phyloP scores from a whole-genome alignment of 2,888 invertebrate genomes.

The Cryptophagus acutangulus region DNA sequence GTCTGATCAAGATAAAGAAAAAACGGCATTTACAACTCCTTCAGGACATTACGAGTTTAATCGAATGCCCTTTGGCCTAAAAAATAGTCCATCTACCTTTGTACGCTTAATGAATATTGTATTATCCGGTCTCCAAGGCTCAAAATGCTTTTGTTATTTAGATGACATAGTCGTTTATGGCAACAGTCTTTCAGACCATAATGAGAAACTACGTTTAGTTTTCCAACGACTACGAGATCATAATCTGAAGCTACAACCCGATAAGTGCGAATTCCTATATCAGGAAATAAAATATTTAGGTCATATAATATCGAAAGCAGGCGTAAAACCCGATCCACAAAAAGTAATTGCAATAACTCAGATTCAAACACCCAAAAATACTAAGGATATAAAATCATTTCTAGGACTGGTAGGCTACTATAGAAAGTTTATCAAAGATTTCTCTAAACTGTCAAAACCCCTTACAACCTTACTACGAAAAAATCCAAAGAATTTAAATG shows the following conservation, averaged over 20 bases:
- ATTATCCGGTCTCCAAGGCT: not conserved
- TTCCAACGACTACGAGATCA: not conserved
- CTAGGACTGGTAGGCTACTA: too few relatives aligned
- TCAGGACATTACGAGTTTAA: not conserved
- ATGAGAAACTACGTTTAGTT: not conserved
- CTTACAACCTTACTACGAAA: not conserved
- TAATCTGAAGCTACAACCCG: too few relatives aligned
- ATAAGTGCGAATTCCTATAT: too few relatives aligned
- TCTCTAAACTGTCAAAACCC: not conserved
- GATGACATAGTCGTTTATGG: too few relatives aligned
- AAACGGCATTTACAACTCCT: not conserved
- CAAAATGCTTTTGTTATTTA: not conserved
- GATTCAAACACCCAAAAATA: not conserved
- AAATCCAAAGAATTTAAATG: not conserved
- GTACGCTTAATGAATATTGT: not conserved
- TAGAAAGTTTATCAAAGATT: too few relatives aligned
- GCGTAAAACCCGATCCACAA: not conserved
- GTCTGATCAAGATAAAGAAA: not conserved
- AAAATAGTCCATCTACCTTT: not conserved
- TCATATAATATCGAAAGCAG: not conserved
- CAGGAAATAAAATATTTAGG: not conserved
- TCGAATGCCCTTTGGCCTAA: not conserved
- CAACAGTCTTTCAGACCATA: not conserved
- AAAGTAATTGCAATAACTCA: not conserved
- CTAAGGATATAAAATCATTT: constrained; percentile 1